These are phyloP conservation scores for Macroramphosus scolopax DNA, from an alignment of 2,797 vertebrate species.

Conservation along the genomic window DNA sequence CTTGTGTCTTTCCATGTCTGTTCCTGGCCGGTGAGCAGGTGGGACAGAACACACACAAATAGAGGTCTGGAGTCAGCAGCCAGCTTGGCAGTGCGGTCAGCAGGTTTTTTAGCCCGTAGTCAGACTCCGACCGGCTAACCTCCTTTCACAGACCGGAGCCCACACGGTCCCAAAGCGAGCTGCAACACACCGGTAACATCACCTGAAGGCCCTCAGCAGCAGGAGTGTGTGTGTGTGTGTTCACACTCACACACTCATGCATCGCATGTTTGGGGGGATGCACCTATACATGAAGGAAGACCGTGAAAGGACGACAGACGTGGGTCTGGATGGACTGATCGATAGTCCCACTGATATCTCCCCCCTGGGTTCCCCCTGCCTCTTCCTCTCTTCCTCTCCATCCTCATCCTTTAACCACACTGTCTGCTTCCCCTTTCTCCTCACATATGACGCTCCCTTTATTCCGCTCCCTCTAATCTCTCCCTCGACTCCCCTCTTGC, in stretches of 20 bases:
- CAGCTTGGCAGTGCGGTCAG: conserved; percentile 50
- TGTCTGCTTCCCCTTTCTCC: conserved; percentile 50
- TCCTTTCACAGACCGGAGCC: conserved; percentile 38
- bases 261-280: conserved; percentile 35
- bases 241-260: too few relatives aligned
- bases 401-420: too few relatives aligned
- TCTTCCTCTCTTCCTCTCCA: conserved; percentile 22
- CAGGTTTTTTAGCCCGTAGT: conserved; percentile 49
- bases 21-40: conserved; percentile 43
- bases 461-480: conserved; percentile 54
- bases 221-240: too few relatives aligned
- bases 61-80: conserved; percentile 62
- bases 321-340: conserved; percentile 58
- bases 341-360: conserved; percentile 59
- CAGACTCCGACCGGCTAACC: conserved; percentile 51
- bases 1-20: conserved; percentile 30
- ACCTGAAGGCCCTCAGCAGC: too few relatives aligned
- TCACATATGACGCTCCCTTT: conserved; percentile 34
- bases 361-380: conserved; percentile 45
- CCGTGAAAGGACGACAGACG: conserved; percentile 41
- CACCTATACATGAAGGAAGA: conserved; percentile 35
- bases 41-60: conserved; percentile 35
- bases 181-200: too few relatives aligned
- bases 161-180: too few relatives aligned
- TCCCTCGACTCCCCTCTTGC: conserved; percentile 49